Evolutionary conservation across 2,113 vertebrate species (phyloP).

Genomic region (human): GRCh38 chr7:117043501-117044000

Average conservation of each 20-base stretch:
- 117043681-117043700: not conserved
- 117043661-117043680: not conserved
- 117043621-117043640: not conserved
- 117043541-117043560: not conserved
- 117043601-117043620: not conserved
- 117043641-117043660: not conserved
- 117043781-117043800: not conserved
- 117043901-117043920: conserved; percentile 6
- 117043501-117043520: not conserved
- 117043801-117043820: not conserved
- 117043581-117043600: conserved; percentile 26
- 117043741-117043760: conserved; percentile 16
- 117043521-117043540: not conserved
- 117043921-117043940: not conserved
- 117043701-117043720: not conserved
- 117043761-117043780: conserved; percentile 32
- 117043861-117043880: not conserved
- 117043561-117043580: not conserved
- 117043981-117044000: not conserved
- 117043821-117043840: not conserved
- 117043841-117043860: not conserved
- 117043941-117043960: not conserved
- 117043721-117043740: conserved; percentile 17
- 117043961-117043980: not conserved
- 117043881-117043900: not conserved